phyloP scores from a whole-genome alignment of 2,113 vertebrate species.

The Phylloscopus whistleri region DNA sequence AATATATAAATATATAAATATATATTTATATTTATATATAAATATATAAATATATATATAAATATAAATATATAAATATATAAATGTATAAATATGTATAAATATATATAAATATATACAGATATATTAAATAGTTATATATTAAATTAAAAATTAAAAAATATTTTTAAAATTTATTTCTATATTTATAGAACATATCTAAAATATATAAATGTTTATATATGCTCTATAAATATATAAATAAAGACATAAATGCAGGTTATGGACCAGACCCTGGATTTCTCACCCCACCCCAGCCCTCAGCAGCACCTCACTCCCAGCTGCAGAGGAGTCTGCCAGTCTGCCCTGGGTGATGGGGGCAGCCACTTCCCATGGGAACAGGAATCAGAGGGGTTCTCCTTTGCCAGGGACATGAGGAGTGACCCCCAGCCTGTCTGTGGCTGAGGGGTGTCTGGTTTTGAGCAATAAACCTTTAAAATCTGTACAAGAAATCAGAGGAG shows the following conservation, averaged over 20 bases:
- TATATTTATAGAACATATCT: too few relatives aligned
- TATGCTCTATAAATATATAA: too few relatives aligned
- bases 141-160: too few relatives aligned
- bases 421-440: background rate
- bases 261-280: background rate
- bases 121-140: too few relatives aligned
- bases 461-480: background rate
- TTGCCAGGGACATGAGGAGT: background rate
- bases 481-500: background rate
- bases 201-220: background rate
- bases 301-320: background rate
- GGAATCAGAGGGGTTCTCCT: too few relatives aligned
- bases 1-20: background rate
- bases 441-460: background rate
- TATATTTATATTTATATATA: too few relatives aligned
- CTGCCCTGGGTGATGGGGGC: too few relatives aligned
- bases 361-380: background rate
- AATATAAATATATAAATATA: background rate
- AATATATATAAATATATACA: too few relatives aligned
- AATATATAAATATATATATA: too few relatives aligned
- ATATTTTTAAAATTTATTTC: too few relatives aligned
- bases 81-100: background rate
- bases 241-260: background rate
- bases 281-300: background rate
- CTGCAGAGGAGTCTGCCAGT: accelerated